Evolutionary conservation across 64 coral and sea anemone genomes (phyloP).

Genomic region (Cladopsammia gracilis): DNA sequence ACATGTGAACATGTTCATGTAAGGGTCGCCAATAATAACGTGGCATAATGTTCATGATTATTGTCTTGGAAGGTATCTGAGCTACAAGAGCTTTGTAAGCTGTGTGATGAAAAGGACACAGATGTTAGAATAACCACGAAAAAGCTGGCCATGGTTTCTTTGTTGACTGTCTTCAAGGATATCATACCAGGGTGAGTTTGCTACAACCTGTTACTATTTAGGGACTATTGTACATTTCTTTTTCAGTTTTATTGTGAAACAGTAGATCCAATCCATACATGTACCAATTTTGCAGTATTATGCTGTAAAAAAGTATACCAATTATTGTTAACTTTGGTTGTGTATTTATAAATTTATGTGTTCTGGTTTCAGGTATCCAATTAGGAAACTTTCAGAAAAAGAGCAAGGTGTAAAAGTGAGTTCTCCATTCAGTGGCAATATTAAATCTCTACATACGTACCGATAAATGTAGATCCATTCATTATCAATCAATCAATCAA

Average conservation of each 20-base stretch:
- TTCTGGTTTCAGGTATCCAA: conserved; percentile 79
- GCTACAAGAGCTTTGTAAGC: conserved; percentile 76
- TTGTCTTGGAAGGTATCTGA: conserved; percentile 68
- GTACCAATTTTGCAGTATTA: not conserved
- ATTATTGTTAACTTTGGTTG: not conserved
- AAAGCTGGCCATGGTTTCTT: conserved; percentile 88
- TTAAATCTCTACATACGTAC: no score
- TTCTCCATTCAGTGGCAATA: not conserved
- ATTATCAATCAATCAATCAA: no score
- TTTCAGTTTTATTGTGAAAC: no score
- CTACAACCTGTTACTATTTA: not conserved
- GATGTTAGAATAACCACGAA: conserved; percentile 93
- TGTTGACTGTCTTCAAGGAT: conserved; percentile 94
- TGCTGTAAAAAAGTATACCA: no score
- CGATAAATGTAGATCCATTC: no score
- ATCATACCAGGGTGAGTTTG: conserved; percentile 90
- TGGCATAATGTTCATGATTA: not conserved
- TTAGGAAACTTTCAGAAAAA: conserved; percentile 78
- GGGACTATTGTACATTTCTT: no score
- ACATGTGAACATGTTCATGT: no score
- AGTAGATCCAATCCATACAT: not conserved
- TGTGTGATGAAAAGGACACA: conserved; percentile 94
- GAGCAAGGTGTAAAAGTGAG: conserved; percentile 88
- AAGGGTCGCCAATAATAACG: no score
- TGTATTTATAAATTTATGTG: not conserved